phyloP scores from a whole-genome alignment of 2,797 vertebrate genomes.

The Pagetopsis macropterus region DNA sequence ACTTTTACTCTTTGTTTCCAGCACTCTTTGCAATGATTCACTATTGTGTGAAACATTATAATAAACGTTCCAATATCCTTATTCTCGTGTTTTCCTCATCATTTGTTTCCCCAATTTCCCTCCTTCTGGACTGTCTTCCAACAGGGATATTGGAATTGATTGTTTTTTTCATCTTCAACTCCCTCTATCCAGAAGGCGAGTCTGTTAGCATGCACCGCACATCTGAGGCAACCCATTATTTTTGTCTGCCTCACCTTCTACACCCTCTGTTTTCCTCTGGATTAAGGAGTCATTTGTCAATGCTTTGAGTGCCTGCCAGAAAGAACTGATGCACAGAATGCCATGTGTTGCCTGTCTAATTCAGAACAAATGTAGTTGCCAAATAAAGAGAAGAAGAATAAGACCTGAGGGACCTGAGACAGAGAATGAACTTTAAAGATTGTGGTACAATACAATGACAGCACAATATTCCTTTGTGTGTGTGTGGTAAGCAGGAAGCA shows the following conservation, averaged over 20 bases:
- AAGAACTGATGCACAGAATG: constrained; percentile 61
- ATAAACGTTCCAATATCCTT: constrained; percentile 21
- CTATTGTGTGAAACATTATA: constrained; percentile 7
- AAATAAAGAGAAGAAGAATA: constrained; percentile 52
- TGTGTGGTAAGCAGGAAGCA: constrained; percentile 29
- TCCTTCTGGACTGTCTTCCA: constrained; percentile 36
- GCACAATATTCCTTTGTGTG: constrained; percentile 24
- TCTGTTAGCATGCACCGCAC: constrained; percentile 67
- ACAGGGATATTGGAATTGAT: constrained; percentile 53
- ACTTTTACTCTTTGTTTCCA: background rate
- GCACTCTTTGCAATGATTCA: background rate
- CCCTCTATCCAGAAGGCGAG: constrained; percentile 51
- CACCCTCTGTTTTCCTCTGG: constrained; percentile 65
- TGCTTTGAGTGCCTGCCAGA: constrained; percentile 67
- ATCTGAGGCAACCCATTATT: constrained; percentile 65
- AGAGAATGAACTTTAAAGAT: constrained; percentile 13
- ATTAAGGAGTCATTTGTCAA: constrained; percentile 81
- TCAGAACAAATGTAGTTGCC: constrained; percentile 60
- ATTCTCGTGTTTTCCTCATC: background rate
- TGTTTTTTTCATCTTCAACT: constrained; percentile 48
- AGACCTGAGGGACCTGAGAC: constrained; percentile 15
- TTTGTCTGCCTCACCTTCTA: constrained; percentile 65
- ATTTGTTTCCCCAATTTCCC: constrained; percentile 12
- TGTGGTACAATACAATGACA: constrained; percentile 12
- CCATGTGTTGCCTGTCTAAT: constrained; percentile 65